Evolutionary conservation across 2,888 invertebrate genomes (phyloP).

Genomic region (Xylota sylvarum): DNA sequence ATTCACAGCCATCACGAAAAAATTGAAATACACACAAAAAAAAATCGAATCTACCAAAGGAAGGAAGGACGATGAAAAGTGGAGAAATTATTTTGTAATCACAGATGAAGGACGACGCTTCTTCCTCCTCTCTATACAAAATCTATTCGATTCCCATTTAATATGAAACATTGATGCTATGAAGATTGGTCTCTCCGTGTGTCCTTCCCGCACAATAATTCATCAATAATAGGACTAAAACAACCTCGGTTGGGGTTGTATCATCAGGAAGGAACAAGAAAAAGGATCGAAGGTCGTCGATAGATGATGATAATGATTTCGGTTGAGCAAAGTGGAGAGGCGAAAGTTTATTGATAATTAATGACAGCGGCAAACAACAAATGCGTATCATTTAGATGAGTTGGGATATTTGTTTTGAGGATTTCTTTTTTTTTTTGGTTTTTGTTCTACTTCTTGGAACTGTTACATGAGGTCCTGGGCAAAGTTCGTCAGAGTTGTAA

Average conservation of each 20-base stretch:
- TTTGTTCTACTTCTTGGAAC: background rate
- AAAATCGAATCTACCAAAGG: slow-evolving; percentile 8
- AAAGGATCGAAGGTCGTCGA: slow-evolving; percentile 52
- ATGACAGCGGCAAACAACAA: slow-evolving; percentile 71
- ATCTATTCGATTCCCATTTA: slow-evolving; percentile 67
- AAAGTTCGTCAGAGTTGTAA: slow-evolving; percentile 58
- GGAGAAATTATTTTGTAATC: slow-evolving; percentile 72
- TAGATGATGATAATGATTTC: slow-evolving; percentile 51
- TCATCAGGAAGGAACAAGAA: slow-evolving; percentile 27
- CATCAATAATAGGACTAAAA: slow-evolving; percentile 47
- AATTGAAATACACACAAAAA: slow-evolving; percentile 26
- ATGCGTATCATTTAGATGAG: slow-evolving; percentile 75
- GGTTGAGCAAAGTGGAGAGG: background rate
- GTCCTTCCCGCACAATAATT: slow-evolving; percentile 54
- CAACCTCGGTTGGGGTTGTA: slow-evolving; percentile 19
- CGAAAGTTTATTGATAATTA: slow-evolving; percentile 75
- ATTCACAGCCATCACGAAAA: slow-evolving; percentile 56
- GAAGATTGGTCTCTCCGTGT: slow-evolving; percentile 29
- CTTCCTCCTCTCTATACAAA: slow-evolving; percentile 47
- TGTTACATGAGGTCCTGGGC: slow-evolving; percentile 38
- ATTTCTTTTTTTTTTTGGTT: background rate
- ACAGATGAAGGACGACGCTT: slow-evolving; percentile 61
- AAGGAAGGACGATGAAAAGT: slow-evolving; percentile 43
- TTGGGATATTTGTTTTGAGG: slow-evolving; percentile 54
- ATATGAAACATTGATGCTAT: slow-evolving; percentile 58